Conservation (phyloP, 2,888 invertebrate genomes). For the Meta bourneti region DNA sequence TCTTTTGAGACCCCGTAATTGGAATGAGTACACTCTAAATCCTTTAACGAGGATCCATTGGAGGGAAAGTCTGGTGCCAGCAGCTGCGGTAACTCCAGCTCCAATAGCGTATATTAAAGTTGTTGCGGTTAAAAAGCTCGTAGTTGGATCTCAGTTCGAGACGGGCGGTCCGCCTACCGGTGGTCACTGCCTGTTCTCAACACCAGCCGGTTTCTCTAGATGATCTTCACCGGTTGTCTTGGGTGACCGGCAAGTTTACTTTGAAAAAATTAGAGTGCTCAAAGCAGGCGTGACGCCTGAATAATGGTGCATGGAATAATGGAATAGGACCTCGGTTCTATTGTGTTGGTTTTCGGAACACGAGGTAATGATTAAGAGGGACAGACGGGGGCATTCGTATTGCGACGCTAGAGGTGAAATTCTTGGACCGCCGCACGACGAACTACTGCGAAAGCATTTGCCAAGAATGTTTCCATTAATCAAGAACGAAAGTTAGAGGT, state of each 20-base stretch:
- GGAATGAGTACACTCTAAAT: slow-evolving; percentile 84
- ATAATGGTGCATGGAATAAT: too few species aligned
- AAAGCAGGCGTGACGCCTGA: slow-evolving; percentile 55
- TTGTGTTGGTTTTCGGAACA: slow-evolving; percentile 19
- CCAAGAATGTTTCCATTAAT: slow-evolving; percentile 86
- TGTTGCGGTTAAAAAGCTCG: slow-evolving; percentile 87
- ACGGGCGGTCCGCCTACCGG: too few species aligned
- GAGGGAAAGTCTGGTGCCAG: slow-evolving; percentile 87
- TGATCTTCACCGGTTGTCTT: slow-evolving; percentile 54
- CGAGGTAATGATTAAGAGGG: slow-evolving; percentile 74
- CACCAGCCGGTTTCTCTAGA: slow-evolving; percentile 33
- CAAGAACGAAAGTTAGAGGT: slow-evolving; percentile 19
- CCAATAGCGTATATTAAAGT: slow-evolving; percentile 87
- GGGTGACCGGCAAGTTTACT: slow-evolving; percentile 54
- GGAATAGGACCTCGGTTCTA: too few species aligned
- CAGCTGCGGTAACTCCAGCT: slow-evolving; percentile 88
- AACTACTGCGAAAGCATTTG: slow-evolving; percentile 86
- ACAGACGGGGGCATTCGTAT: slow-evolving; percentile 70
- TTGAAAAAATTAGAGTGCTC: slow-evolving; percentile 56
- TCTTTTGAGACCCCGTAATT: slow-evolving; percentile 83
- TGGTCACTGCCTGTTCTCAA: too few species aligned
- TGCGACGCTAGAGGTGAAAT: slow-evolving; percentile 85
- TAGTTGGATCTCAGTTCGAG: slow-evolving; percentile 83
- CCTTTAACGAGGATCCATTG: slow-evolving; percentile 85
- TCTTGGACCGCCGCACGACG: slow-evolving; percentile 85